phyloP scores from a whole-genome alignment of 2,797 vertebrate genomes.

The Periparus ater region DNA sequence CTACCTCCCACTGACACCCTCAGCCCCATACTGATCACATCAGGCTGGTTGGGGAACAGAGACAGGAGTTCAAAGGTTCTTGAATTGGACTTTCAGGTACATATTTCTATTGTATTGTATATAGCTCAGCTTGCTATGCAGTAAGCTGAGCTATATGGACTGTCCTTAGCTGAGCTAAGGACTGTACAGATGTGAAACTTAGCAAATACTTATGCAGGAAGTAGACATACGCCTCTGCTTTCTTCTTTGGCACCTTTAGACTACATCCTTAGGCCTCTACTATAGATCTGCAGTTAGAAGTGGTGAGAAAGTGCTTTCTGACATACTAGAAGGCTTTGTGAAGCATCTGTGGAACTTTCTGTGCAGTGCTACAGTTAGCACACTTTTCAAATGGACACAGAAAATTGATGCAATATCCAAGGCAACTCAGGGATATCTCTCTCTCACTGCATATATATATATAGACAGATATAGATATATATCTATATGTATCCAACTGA shows the following conservation, averaged over 20 bases:
- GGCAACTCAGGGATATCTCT: background rate
- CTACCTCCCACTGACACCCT: background rate
- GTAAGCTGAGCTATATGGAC: too few species aligned
- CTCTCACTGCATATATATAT: background rate
- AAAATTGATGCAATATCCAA: background rate
- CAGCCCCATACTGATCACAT: background rate
- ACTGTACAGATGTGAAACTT: background rate
- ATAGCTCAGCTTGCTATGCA: background rate
- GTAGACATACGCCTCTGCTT: background rate
- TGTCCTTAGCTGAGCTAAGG: background rate
- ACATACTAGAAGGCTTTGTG: background rate
- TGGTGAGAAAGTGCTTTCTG: background rate
- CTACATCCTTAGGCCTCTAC: background rate
- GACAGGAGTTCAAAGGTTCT: background rate
- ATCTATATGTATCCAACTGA: background rate
- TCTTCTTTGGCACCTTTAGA: background rate
- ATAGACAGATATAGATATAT: too few species aligned
- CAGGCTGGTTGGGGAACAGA: background rate
- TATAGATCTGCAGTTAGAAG: background rate
- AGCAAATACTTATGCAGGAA: background rate
- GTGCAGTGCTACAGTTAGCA: background rate
- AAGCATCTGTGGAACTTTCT: background rate
- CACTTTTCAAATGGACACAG: background rate
- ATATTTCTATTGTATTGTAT: background rate
- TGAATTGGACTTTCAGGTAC: background rate